Evolutionary conservation across 2,888 invertebrate species (phyloP).

Genomic region (Dendrolimus pini): DNA sequence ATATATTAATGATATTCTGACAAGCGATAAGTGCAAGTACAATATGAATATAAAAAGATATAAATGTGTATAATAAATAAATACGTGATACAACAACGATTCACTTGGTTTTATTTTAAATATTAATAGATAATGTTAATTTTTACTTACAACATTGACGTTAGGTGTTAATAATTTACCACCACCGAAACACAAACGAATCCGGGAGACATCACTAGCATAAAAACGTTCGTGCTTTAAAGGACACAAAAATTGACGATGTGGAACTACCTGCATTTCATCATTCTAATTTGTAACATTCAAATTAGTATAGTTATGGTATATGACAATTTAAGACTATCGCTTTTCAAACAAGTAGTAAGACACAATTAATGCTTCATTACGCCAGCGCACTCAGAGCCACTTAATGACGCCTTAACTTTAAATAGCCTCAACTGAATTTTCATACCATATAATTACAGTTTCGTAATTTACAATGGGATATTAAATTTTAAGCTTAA

Average conservation of each 20-base stretch:
- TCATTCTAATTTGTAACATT: too few species aligned
- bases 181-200: slow-evolving; percentile 53
- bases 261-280: slow-evolving; percentile 35
- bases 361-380: too few species aligned
- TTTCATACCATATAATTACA: too few species aligned
- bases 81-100: slow-evolving; percentile 20
- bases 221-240: neutral
- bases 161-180: slow-evolving; percentile 50
- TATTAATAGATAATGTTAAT: slow-evolving; percentile 56
- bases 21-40: slow-evolving; percentile 1
- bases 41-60: slow-evolving; percentile 5
- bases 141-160: slow-evolving; percentile 67
- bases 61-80: slow-evolving; percentile 10
- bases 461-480: too few species aligned
- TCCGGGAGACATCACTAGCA: slow-evolving; percentile 41
- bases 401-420: too few species aligned
- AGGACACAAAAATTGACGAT: slow-evolving; percentile 11
- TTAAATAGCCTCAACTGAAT: too few species aligned
- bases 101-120: slow-evolving; percentile 13
- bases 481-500: too few species aligned
- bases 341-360: too few species aligned
- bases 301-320: too few species aligned
- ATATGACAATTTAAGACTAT: too few species aligned
- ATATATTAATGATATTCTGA: slow-evolving; percentile 4
- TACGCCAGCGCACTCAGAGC: too few species aligned